Conservation (phyloP, 2,797 vertebrate genomes). For the Lophius americanus region DNA sequence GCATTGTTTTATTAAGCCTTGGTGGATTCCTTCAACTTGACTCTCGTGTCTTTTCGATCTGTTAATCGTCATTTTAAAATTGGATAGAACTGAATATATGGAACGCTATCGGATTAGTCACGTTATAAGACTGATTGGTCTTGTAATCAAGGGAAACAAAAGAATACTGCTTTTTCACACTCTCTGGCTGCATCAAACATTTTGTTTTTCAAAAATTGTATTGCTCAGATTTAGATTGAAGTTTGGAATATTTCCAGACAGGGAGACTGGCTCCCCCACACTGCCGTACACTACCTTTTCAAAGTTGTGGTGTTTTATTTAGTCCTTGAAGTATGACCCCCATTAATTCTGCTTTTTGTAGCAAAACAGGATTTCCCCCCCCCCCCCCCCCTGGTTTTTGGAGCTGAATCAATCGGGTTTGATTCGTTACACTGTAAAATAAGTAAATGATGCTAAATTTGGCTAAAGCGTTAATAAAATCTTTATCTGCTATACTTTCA, state of each 20-base stretch:
- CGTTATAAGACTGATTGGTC: constrained; percentile 4
- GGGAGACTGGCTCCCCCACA: not conserved
- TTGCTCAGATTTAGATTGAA: not conserved
- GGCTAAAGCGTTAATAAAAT: not conserved
- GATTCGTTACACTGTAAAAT: not conserved
- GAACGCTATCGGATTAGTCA: constrained; percentile 32
- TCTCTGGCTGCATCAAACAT: constrained; percentile 2
- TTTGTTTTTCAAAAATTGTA: not conserved
- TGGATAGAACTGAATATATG: constrained; percentile 19
- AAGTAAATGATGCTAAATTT: not conserved
- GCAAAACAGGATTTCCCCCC: not conserved
- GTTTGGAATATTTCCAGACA: not conserved
- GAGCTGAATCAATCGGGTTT: not conserved
- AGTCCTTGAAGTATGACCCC: not conserved
- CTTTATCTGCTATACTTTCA: not conserved
- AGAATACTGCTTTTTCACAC: constrained; percentile 28
- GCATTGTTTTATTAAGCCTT: constrained; percentile 13
- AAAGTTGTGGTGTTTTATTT: not conserved
- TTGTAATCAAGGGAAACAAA: not conserved
- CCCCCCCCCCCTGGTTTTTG: not conserved
- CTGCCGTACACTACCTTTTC: not conserved
- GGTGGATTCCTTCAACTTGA: constrained; percentile 5
- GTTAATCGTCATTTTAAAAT: constrained; percentile 55
- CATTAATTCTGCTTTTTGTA: not conserved
- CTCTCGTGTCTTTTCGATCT: constrained; percentile 26